Conservation (phyloP, 35 echinoderm and acorn worm genomes). For the Ophiothrix spiculata region DNA sequence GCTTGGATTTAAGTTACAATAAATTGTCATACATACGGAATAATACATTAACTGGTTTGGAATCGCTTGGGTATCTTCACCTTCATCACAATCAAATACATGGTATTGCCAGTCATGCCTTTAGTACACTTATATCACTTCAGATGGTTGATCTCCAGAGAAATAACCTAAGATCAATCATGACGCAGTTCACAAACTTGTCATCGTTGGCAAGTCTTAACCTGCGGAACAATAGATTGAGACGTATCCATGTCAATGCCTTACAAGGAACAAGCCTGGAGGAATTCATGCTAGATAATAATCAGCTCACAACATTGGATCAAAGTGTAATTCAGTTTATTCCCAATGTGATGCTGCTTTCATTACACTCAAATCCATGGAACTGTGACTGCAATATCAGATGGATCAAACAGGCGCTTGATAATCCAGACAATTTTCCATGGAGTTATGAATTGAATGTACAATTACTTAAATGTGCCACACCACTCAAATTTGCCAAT, state of each 20-base stretch:
- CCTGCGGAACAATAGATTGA: slow-evolving; percentile 31
- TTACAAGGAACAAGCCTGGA: slow-evolving; percentile 23
- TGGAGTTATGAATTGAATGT: slow-evolving; percentile 6
- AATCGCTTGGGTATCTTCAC: not conserved
- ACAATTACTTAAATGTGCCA: slow-evolving; percentile 27
- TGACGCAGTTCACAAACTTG: slow-evolving; percentile 34
- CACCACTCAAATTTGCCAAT: slow-evolving; percentile 3
- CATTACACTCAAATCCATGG: slow-evolving; percentile 51
- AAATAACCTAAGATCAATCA: slow-evolving; percentile 13
- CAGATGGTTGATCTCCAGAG: slow-evolving; percentile 13
- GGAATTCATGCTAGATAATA: slow-evolving; percentile 30
- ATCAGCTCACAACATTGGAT: slow-evolving; percentile 31
- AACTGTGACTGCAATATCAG: slow-evolving; percentile 69
- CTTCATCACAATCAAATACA: slow-evolving; percentile 15
- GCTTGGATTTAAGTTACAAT: slow-evolving; percentile 28
- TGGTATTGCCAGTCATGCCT: not conserved
- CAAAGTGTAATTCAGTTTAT: slow-evolving; percentile 8
- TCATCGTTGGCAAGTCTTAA: slow-evolving; percentile 16
- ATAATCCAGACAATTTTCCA: not conserved
- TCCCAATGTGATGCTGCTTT: slow-evolving; percentile 7
- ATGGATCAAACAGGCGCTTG: slow-evolving; percentile 47
- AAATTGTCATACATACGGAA: slow-evolving; percentile 12
- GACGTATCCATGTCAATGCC: slow-evolving; percentile 1
- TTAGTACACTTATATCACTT: slow-evolving; percentile 6
- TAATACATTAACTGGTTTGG: slow-evolving; percentile 13